A percentile compares a stretch with the other conserved stretches of the same genome.
phyloP scores from a whole-genome alignment of 1,140 invertebrate genomes.

The Onthophagus taurus region DNA sequence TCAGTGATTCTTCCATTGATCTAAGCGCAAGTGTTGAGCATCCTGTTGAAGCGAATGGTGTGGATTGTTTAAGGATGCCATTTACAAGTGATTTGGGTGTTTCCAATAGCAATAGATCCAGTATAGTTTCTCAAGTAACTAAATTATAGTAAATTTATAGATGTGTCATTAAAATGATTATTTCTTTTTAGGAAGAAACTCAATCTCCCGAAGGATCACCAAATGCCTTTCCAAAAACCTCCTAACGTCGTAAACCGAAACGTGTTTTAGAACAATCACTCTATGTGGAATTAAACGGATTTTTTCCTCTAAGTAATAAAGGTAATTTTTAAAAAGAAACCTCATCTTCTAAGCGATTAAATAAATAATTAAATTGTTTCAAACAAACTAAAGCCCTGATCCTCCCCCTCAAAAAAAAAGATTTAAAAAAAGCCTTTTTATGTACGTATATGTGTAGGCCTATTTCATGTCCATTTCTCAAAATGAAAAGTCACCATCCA shows the following conservation, averaged over 20 bases:
- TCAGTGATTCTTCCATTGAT: slow-evolving; percentile 26
- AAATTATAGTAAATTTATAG: too few relatives aligned
- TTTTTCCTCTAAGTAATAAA: background rate
- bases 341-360: too few relatives aligned
- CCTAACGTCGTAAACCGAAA: slow-evolving; percentile 15
- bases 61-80: slow-evolving; percentile 22
- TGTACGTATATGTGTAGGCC: too few relatives aligned
- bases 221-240: slow-evolving; percentile 29
- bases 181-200: slow-evolving; percentile 25
- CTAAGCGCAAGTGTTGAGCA: slow-evolving; percentile 23
- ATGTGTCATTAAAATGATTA: slow-evolving; percentile 3
- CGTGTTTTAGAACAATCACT: slow-evolving; percentile 12
- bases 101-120: slow-evolving; percentile 27
- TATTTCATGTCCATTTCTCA: too few relatives aligned
- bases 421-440: too few relatives aligned
- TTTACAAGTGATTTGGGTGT: slow-evolving; percentile 27
- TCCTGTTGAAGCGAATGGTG: slow-evolving; percentile 16
- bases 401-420: too few relatives aligned
- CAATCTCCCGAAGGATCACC: slow-evolving; percentile 24
- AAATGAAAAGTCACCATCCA: too few relatives aligned
- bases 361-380: too few relatives aligned
- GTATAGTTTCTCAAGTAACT: slow-evolving; percentile 26
- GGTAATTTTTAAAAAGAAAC: background rate
- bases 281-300: slow-evolving; percentile 1
- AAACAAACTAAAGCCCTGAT: too few relatives aligned